These are phyloP conservation scores for Oasisia sp. DNA, from an alignment of 2,888 invertebrate species.

Conservation along the genomic window DNA sequence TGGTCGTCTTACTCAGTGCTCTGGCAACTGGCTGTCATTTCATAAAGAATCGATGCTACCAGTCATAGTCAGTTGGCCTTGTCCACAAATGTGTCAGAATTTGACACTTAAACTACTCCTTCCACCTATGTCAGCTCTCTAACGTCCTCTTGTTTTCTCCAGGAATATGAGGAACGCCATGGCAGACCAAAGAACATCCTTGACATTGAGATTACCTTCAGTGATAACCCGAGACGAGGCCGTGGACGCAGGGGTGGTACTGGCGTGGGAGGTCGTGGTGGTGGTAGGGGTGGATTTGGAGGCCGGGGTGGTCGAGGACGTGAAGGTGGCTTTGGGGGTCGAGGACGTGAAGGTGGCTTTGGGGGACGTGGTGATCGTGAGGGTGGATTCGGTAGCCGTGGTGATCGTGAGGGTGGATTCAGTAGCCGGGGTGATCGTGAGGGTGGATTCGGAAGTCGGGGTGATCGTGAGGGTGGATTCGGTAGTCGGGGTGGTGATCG, in stretches of 20 bases:
- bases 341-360: conserved; percentile 28
- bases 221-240: conserved; percentile 58
- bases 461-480: conserved; percentile 38
- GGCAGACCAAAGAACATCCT: conserved; percentile 54
- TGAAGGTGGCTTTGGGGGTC: conserved; percentile 30
- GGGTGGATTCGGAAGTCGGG: conserved; percentile 26
- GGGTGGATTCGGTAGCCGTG: conserved; percentile 38
- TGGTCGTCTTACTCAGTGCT: too few relatives aligned
- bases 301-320: conserved; percentile 48
- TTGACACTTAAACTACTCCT: background rate
- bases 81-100: too few relatives aligned
- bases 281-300: conserved; percentile 50
- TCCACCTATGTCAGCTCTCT: background rate
- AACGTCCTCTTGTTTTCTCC: background rate
- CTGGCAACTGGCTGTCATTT: too few relatives aligned
- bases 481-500: background rate
- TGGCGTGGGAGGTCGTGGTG: conserved; percentile 39
- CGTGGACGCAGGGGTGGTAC: conserved; percentile 52
- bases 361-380: conserved; percentile 24
- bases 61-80: too few relatives aligned
- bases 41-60: too few relatives aligned
- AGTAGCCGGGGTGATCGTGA: conserved; percentile 42
- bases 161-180: conserved; percentile 44
- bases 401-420: conserved; percentile 41
- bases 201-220: conserved; percentile 63